A percentile compares a stretch with the other conserved stretches of the same genome.
These are phyloP conservation scores for Mirza zaza DNA, from an alignment of 2,113 vertebrate species.

Conservation along the genomic window DNA sequence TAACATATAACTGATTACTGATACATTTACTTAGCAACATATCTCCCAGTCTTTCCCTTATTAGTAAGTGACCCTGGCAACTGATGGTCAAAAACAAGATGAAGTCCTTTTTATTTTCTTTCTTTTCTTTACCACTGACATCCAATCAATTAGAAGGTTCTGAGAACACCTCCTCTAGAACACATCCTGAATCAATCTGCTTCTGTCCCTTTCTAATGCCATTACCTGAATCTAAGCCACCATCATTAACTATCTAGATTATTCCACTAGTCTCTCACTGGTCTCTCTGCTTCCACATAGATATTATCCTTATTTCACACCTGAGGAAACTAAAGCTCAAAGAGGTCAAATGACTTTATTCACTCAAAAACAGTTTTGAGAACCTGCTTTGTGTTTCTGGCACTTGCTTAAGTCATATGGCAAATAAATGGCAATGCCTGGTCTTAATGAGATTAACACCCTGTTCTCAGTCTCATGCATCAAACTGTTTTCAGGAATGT, in stretches of 20 bases:
- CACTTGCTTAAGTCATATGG: too few species aligned
- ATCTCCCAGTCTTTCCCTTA: background rate
- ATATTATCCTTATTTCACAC: background rate
- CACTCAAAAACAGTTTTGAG: background rate
- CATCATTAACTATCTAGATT: background rate
- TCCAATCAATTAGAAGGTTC: background rate
- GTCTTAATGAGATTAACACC: background rate
- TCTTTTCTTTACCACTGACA: background rate
- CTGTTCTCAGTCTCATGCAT: background rate
- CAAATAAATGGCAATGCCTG: background rate
- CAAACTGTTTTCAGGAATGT: background rate
- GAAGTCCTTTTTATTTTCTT: background rate
- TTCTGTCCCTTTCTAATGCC: background rate
- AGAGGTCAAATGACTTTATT: background rate
- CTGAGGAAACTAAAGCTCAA: background rate
- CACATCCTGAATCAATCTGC: background rate
- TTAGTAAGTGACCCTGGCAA: background rate
- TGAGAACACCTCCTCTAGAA: background rate
- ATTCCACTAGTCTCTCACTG: background rate
- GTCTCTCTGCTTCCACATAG: background rate
- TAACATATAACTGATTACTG: background rate
- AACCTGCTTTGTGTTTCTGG: background rate
- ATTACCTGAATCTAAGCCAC: background rate
- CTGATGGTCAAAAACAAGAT: background rate
- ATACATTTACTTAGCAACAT: background rate